Evolutionary conservation across 2,113 vertebrate species (phyloP).

Genomic region (Pteruthius melanotis): DNA sequence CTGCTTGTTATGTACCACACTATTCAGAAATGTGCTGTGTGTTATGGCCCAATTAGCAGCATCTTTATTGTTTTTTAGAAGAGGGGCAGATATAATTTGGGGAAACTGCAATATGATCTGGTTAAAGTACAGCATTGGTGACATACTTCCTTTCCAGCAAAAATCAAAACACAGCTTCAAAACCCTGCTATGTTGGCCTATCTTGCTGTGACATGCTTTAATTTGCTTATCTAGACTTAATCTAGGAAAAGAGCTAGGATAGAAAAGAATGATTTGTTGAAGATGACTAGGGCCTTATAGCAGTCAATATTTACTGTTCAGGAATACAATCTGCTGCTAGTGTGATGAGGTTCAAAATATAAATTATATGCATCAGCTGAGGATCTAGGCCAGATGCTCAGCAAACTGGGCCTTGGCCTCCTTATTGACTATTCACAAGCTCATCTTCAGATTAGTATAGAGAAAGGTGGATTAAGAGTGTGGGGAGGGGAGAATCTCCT

Average conservation of each 20-base stretch:
- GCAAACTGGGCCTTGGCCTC: constrained; percentile 32
- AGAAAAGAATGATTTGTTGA: constrained; percentile 14
- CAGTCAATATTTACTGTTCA: neutral
- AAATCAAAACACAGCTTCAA: neutral
- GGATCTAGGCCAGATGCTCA: constrained; percentile 22
- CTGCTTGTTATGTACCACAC: neutral
- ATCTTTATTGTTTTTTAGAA: neutral
- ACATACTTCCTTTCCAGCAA: neutral
- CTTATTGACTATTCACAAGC: constrained; percentile 35
- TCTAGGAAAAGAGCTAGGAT: neutral
- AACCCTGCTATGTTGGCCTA: neutral
- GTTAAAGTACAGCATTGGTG: neutral
- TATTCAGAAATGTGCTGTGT: neutral
- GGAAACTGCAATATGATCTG: neutral
- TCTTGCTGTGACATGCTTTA: neutral
- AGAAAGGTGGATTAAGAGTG: constrained; percentile 28
- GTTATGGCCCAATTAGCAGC: neutral
- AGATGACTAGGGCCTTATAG: constrained; percentile 18
- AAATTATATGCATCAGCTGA: neutral
- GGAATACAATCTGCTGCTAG: neutral
- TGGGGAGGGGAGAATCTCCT: neutral
- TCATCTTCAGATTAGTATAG: constrained; percentile 34
- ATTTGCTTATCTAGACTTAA: constrained; percentile 1
- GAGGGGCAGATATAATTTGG: neutral
- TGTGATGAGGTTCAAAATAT: neutral